Evolutionary conservation across 2,888 invertebrate species (phyloP), one percentile per base, ranked within the genome.

Genomic region (Thyatira batis): DNA sequence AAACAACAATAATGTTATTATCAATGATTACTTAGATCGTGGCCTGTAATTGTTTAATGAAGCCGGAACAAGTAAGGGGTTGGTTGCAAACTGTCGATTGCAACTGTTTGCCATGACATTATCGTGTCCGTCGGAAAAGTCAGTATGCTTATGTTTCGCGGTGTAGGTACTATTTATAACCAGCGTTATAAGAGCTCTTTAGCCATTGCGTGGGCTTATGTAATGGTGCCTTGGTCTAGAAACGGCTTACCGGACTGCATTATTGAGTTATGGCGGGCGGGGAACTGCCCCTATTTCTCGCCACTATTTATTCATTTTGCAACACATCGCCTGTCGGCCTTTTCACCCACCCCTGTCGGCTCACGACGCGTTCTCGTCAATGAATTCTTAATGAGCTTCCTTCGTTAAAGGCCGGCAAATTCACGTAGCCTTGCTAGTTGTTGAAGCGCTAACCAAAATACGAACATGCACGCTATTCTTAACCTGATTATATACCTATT

Each of bases 271-370:
- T 71, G 59, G 59, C 70, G 84, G 84, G 79, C 81, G 84, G 83
- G 85, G 87, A 85, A 86, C 88, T 90, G 89, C 88, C 91, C 87
- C 80, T 87, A 87, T 89, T 90, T 90, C 90, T 87, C 85, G 87
- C 87, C 87, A 82, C 84, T 85, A 85, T 89, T 90, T 92, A 92
- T 91, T 87, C 89, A 90, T 91, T 92, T 91, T 81, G 91, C 91
- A 90, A 92, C 86, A 89, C 87, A 88, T 86, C 78, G 84, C 82
- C 84, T 81, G 87, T 79, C 87, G 80, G 87, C 83, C 87, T 84
- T 84, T 84, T 84, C 86, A 84, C 85, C 88, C 84, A 79, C 77
- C 81, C 79, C 63, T 71, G 78, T 71, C 81, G 78, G 73, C 81
- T 80, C 79, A 82, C 39, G 17, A 39, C 85, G 80, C 82, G 82